Conservation (phyloP, 2,113 vertebrate genomes). For the Clinocottus analis region DNA sequence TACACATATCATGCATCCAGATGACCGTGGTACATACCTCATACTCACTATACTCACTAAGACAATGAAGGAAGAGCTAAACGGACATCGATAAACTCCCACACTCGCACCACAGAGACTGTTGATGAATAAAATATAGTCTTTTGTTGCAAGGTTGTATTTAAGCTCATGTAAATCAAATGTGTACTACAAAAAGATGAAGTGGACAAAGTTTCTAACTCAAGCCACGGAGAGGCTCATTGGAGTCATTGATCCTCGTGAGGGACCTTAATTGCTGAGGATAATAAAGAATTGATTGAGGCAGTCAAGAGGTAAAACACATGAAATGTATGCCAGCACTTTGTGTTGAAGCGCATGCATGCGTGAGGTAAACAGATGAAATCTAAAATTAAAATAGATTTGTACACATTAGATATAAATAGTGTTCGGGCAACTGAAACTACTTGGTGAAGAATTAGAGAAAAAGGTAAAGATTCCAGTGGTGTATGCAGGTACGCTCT, state of each 20-base stretch:
- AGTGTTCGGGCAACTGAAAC: not conserved
- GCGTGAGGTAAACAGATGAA: not conserved
- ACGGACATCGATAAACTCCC: not conserved
- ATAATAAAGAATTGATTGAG: conserved; percentile 79
- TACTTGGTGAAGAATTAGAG: not conserved
- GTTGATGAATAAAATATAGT: not conserved
- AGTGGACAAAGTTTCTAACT: conserved; percentile 10
- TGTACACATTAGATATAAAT: not conserved
- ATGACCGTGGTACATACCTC: not conserved
- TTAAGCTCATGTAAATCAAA: conserved; percentile 16
- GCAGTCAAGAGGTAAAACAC: conserved; percentile 68
- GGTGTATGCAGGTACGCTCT: not conserved
- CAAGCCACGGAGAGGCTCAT: conserved; percentile 43
- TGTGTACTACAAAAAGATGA: conserved; percentile 22
- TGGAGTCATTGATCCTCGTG: conserved; percentile 67
- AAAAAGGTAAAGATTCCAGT: not conserved
- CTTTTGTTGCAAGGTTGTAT: not conserved
- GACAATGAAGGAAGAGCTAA: not conserved
- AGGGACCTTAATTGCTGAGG: conserved; percentile 64
- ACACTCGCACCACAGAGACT: not conserved
- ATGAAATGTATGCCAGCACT: conserved; percentile 44
- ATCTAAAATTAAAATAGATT: not conserved
- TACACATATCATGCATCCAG: not conserved
- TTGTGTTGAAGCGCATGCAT: conserved; percentile 21
- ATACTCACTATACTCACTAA: too few species aligned